Conservation (phyloP, 1,140 invertebrate genomes). For the Neodiprion virginianus region DNA sequence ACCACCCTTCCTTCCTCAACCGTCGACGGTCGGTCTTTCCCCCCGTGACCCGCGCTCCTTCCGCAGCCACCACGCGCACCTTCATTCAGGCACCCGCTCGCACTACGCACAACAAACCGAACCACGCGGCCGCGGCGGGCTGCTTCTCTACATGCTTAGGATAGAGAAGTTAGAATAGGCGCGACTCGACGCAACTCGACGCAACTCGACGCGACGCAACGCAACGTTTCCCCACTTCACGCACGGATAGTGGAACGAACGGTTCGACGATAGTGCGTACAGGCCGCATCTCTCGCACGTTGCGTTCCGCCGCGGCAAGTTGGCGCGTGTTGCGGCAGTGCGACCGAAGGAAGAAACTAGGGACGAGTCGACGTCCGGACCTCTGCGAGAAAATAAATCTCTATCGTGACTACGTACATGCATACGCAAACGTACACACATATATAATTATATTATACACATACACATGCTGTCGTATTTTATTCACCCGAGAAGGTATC, state of each 20-base stretch:
- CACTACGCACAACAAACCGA: conserved; percentile 15
- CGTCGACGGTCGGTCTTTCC: background rate
- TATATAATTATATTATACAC: no score
- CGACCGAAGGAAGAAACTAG: background rate
- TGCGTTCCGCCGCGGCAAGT: conserved; percentile 5
- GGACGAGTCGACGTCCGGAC: background rate
- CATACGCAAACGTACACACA: no score
- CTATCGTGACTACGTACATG: no score
- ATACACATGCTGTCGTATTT: no score
- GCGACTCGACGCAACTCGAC: background rate
- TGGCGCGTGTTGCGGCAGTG: background rate
- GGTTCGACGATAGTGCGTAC: background rate
- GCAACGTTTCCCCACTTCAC: conserved; percentile 1
- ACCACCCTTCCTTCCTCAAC: conserved; percentile 11
- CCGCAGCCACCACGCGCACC: conserved; percentile 9
- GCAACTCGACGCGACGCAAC: background rate
- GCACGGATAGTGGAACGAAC: background rate
- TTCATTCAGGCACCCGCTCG: conserved; percentile 1
- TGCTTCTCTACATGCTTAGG: background rate
- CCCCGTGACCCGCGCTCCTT: conserved; percentile 23
- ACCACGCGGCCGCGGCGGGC: conserved; percentile 15
- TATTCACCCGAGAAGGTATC: background rate
- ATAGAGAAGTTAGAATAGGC: background rate
- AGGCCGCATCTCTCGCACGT: conserved; percentile 1
- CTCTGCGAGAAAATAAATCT: background rate